phyloP scores from a whole-genome alignment of 2,888 invertebrate species.

The Polyommatus icarus region DNA sequence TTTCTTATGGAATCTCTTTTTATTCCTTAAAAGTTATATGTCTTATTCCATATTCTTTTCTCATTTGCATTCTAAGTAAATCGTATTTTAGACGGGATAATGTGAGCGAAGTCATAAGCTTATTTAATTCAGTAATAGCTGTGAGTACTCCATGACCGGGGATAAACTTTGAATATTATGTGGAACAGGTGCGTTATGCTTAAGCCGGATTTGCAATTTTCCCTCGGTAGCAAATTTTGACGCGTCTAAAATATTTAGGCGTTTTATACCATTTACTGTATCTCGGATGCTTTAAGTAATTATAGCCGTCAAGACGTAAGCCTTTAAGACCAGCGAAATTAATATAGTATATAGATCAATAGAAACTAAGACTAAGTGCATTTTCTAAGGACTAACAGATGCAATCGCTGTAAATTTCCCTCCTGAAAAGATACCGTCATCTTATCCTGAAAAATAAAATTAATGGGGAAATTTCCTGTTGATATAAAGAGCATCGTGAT shows the following conservation, averaged over 20 bases:
- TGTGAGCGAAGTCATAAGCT: slow-evolving; percentile 20
- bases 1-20: too few relatives aligned
- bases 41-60: background rate
- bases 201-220: slow-evolving; percentile 57
- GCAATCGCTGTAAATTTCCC: background rate
- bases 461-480: background rate
- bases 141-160: slow-evolving; percentile 28
- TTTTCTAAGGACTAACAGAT: background rate
- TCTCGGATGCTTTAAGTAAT: slow-evolving; percentile 4
- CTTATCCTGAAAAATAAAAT: background rate
- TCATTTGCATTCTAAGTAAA: background rate
- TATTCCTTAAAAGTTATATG: too few relatives aligned
- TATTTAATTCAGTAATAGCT: slow-evolving; percentile 23
- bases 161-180: slow-evolving; percentile 32
- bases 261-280: background rate
- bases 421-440: background rate
- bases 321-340: background rate
- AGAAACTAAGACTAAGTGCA: background rate
- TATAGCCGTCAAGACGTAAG: background rate
- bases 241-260: slow-evolving; percentile 33
- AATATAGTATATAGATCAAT: background rate
- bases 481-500: background rate
- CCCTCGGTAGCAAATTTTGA: slow-evolving; percentile 56
- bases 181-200: slow-evolving; percentile 33
- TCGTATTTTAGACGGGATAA: slow-evolving; percentile 15